Base-by-base conservation (phyloP, 1,140 invertebrate genomes). In the Drosophila sproati region DNA sequence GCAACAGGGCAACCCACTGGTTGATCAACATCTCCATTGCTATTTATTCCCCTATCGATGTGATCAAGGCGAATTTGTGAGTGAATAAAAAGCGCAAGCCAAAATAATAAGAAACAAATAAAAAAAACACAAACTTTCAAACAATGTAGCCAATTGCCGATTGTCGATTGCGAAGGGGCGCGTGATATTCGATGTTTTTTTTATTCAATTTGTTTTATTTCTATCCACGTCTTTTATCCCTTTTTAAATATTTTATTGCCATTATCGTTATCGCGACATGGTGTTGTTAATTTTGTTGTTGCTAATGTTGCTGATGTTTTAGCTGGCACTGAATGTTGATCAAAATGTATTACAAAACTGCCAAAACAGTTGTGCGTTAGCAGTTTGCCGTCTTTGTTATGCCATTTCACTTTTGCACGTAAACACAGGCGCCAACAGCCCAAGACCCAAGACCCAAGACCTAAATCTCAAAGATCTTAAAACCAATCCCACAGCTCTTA, bases 21-120 rank as follows among this genome's bases (percentile, higher is more conserved):
- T 48, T 61, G 80, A 55, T 77, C 80, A 77, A 77, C 77, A 85
- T 73, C 83, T 85, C 77, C 85, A 85, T 83, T 83, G 81, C 81
- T 82, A 61, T 77, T 54, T 61, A 62, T 66, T 71, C 45, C 6
- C 57, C 59, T 79, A 64, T 79, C 76, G 54, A 68, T 51, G 60
- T 45, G 50, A 80, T 80, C 68, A 62, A 64, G 41, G 63, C 70
- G 29, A 77, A 73, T 73, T 73, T 67, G 70, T 73, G 39, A 52
- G 32, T 52, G 34, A 56, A 41, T 39, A 56, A 57, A 51, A 66
- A 56, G 34, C 50, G 29, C 34, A 63, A 63, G 47, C 32, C 35
- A 32, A 47, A 66, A 45, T 29, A 55, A 45, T 32, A 12, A 34
- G 34, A 52, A 63, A 41, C 8, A 73, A 60, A 54, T 1, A 20